Evolutionary conservation across 2,888 invertebrate genomes (phyloP), one percentile per base, ranked within the genome.

Genomic region (Andrena bucephala): DNA sequence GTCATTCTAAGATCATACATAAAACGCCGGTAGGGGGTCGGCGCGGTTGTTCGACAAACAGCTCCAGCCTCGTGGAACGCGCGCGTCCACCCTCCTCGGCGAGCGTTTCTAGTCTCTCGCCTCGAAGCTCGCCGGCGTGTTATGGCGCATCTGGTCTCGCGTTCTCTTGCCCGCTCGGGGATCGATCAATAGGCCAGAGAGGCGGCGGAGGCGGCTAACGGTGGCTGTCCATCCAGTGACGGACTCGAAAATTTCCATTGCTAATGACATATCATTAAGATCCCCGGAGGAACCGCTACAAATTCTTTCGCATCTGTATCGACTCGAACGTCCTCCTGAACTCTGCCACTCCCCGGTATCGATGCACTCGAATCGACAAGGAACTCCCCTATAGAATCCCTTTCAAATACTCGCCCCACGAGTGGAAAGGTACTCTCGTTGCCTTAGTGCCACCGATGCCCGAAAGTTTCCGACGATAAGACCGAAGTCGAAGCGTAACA

Each of bases 141-240:
- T 84, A 70, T 84, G 87, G 89, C 88, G 89, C 89, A 90, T 85
- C 90, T 84, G 86, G 87, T 87, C 82, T 90, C 85, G 85, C 90
- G 89, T 83, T 84, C 80, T 86, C 85, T 84, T 80, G 82, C 68
- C 75, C 69, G 83, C 75, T 83, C 79, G 59, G 77, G 88, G 84
- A 72, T 81, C 89, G 90, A 90, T 90, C 90, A 90, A 90, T 90
- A 90, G 89, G 82, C 81, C 69, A 85, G 86, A 72, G 83, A 84
- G 84, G 85, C 66, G 82, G 85, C 57, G 83, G 83, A 84, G 86
- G 84, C 77, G 85, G 84, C 77, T 77, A 81, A 77, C 76, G 74
- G 71, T 65, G 80, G 74, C 81, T 76, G 50, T 85, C 79, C 82
- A 69, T 59, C 66, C 84, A 88, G 87, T 86, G 84, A 76, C 77